phyloP scores from a whole-genome alignment of 2,888 invertebrate genomes.

The Platerodrilus igneus region DNA sequence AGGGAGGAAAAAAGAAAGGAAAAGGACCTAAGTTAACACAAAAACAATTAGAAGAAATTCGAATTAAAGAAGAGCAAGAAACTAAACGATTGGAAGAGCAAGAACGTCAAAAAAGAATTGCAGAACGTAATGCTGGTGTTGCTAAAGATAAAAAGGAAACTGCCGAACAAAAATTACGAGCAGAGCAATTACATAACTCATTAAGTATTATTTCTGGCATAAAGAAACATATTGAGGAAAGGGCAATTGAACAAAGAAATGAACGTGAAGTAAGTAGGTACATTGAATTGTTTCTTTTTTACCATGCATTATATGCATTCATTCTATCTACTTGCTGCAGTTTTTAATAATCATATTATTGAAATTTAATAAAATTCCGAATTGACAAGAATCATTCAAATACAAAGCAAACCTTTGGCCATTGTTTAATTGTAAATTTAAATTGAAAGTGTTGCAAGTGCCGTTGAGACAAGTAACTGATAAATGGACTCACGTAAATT shows the following conservation, averaged over 20 bases:
- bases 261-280: conserved; percentile 27
- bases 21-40: conserved; percentile 49
- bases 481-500: too few relatives aligned
- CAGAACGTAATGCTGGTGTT: conserved; percentile 36
- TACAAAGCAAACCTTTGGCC: too few relatives aligned
- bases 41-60: conserved; percentile 45
- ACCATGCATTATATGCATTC: too few relatives aligned
- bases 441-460: too few relatives aligned
- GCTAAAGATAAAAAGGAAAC: conserved; percentile 43
- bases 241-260: conserved; percentile 24
- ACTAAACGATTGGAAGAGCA: conserved; percentile 31
- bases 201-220: conserved; percentile 17
- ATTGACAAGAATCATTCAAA: too few relatives aligned
- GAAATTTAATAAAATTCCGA: too few relatives aligned
- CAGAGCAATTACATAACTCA: conserved; percentile 36
- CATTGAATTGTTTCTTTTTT: too few relatives aligned
- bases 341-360: too few relatives aligned
- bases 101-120: conserved; percentile 33
- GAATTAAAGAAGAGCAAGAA: conserved; percentile 31
- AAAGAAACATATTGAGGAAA: conserved; percentile 13
- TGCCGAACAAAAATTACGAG: conserved; percentile 35
- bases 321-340: too few relatives aligned
- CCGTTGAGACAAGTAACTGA: too few relatives aligned
- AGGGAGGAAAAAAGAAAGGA: conserved; percentile 44
- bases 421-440: too few relatives aligned